A percentile compares a stretch with the other conserved stretches of the same genome.
phyloP scores from a whole-genome alignment of 2,797 vertebrate genomes.

The Anguilla pacifica region DNA sequence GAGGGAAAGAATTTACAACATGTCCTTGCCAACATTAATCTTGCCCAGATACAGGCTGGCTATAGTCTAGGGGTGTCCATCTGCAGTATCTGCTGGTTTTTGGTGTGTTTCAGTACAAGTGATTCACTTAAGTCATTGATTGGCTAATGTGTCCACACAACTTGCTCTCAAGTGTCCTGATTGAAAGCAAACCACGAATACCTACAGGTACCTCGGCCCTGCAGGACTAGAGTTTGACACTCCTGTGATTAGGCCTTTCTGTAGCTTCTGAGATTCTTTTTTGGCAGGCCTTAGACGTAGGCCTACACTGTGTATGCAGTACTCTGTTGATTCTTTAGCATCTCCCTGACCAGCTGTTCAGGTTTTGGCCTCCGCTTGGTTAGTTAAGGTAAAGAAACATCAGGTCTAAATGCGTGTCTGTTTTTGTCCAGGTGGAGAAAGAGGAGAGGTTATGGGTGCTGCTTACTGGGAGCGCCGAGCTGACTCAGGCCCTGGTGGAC shows the following conservation, averaged over 20 bases:
- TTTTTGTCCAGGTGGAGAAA: slow-evolving; percentile 77
- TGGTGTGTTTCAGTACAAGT: too few species aligned
- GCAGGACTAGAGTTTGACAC: too few species aligned
- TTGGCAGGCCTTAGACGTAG: background rate
- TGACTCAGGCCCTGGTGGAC: slow-evolving; percentile 78
- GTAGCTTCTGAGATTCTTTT: background rate
- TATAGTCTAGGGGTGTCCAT: background rate
- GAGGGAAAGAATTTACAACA: background rate
- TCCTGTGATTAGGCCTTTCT: too few species aligned
- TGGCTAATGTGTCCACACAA: too few species aligned
- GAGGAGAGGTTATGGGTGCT: slow-evolving; percentile 89
- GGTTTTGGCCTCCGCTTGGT: background rate
- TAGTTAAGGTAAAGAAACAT: background rate
- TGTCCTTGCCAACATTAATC: background rate
- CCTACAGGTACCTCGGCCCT: too few species aligned
- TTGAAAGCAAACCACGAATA: too few species aligned
- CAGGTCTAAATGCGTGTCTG: background rate
- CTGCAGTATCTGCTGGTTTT: background rate
- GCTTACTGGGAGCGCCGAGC: slow-evolving; percentile 76
- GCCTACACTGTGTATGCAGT: background rate
- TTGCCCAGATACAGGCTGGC: background rate
- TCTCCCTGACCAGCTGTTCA: background rate
- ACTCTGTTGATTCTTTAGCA: background rate
- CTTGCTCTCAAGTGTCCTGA: too few species aligned
- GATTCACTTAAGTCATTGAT: too few species aligned